Evolutionary conservation across 2,113 vertebrate species (phyloP), one percentile per base, ranked within the genome.

Genomic region (Balaeniceps rex): DNA sequence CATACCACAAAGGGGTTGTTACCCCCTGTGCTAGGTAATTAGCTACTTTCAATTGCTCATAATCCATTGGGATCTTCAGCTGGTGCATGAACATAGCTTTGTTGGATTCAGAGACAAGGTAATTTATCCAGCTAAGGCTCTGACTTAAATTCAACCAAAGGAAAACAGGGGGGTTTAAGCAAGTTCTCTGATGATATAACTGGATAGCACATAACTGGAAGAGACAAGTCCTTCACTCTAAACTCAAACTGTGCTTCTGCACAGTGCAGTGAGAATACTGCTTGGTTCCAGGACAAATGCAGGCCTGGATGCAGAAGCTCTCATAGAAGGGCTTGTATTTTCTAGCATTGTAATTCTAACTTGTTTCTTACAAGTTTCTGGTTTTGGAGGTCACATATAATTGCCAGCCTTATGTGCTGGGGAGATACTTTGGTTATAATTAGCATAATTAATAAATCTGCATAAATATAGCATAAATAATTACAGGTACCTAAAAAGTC

Each of bases 51-150:
- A 64, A 7, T 25, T 88, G 26, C 19, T 55, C 40, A 19, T 36
- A 87, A 91, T 52, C 42, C 33, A 84, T 63, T 3, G 5, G 52
- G 31, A 63, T 34, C 38, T 86, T 88, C 83, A 92, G 40, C n/a
- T 72, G 54, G 26, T 85, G 15, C 0, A 0, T 47, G 34, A 69
- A 38, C 42, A 70, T 3, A 76, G 26, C 0, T 4, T 29, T 5
- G 1, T 1, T 34, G 4, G 28, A 69, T 66, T 76, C 57, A 86
- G 63, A 79, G 34, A 55, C 19, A 46, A 55, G 18, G 9, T 6
- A 63, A 61, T 66, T 63, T 66, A 70, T 49, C 36, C 76, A 81
- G 28, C 19, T 58, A 47, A 77, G 31, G 28, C 86, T 61, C 24
- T 81, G 46, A 5, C 17, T 88, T 83, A 77, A 90, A 83, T 49